These are phyloP conservation scores for Andrena hattorfiana DNA, from an alignment of 2,888 invertebrate species.

Conservation along the genomic window DNA sequence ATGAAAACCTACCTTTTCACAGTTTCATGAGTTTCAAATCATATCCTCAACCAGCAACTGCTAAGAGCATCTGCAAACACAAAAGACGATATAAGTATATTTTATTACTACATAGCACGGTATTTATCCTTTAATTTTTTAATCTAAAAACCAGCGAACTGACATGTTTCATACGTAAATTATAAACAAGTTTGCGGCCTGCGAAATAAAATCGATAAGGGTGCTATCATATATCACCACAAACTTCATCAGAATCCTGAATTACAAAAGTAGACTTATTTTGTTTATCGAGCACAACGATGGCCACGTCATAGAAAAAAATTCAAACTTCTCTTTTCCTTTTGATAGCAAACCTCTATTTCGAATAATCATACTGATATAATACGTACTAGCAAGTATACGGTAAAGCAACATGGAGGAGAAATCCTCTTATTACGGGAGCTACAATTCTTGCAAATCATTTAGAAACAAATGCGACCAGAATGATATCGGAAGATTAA, in stretches of 20 bases:
- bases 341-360: conserved; percentile 6
- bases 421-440: not conserved
- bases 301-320: not conserved
- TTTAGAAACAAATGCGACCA: not conserved
- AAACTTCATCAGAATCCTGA: not conserved
- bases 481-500: not conserved
- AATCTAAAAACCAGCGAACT: conserved; percentile 25
- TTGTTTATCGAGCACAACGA: not conserved
- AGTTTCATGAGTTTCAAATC: not conserved
- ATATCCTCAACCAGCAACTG: conserved; percentile 59
- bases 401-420: not conserved
- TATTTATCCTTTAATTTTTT: conserved; percentile 12
- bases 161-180: conserved; percentile 10
- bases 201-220: conserved; percentile 7
- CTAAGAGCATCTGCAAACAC: conserved; percentile 53
- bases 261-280: not conserved
- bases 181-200: conserved; percentile 1
- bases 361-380: not conserved
- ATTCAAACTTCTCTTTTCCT: not conserved
- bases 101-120: not conserved
- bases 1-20: conserved; percentile 41
- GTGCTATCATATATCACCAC: not conserved
- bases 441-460: not conserved
- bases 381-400: not conserved
- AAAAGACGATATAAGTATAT: conserved; percentile 47